Evolutionary conservation across 2,888 invertebrate genomes (phyloP).

Genomic region (Panzeria rudis): DNA sequence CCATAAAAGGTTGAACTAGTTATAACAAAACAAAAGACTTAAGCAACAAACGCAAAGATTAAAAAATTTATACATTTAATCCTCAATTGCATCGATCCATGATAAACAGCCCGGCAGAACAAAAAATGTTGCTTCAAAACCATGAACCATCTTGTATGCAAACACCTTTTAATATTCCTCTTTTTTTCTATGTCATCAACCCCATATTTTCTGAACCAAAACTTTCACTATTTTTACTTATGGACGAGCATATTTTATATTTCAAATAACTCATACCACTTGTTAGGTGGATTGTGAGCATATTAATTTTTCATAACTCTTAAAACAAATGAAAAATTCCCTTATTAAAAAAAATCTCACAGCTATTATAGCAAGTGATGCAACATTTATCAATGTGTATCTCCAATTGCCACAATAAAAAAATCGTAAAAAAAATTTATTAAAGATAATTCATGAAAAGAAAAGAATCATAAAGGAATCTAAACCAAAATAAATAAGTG

Average conservation of each 20-base stretch:
- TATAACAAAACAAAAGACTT: too few species aligned
- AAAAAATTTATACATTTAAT: too few species aligned
- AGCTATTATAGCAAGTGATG: constrained; percentile 23
- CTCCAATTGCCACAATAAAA: not conserved
- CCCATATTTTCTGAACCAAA: not conserved
- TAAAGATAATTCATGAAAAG: too few species aligned
- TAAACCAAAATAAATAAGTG: constrained; percentile 49
- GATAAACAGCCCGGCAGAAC: too few species aligned
- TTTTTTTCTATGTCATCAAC: not conserved
- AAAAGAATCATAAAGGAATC: not conserved
- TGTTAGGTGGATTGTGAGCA: constrained; percentile 2
- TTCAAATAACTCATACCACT: not conserved
- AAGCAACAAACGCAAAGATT: too few species aligned
- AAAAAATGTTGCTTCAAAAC: too few species aligned
- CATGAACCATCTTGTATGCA: not conserved
- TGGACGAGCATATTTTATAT: not conserved
- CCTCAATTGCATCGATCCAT: too few species aligned
- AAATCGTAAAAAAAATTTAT: not conserved
- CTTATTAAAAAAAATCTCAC: constrained; percentile 44
- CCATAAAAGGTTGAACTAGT: too few species aligned
- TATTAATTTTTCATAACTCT: not conserved
- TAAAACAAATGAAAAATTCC: not conserved
- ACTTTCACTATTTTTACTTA: constrained; percentile 12
- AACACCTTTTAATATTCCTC: too few species aligned
- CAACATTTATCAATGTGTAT: constrained; percentile 57